A percentile compares a stretch with the other conserved stretches of the same genome.
These are phyloP conservation scores for Mirza zaza DNA, from an alignment of 2,113 vertebrate species.

Conservation along the genomic window DNA sequence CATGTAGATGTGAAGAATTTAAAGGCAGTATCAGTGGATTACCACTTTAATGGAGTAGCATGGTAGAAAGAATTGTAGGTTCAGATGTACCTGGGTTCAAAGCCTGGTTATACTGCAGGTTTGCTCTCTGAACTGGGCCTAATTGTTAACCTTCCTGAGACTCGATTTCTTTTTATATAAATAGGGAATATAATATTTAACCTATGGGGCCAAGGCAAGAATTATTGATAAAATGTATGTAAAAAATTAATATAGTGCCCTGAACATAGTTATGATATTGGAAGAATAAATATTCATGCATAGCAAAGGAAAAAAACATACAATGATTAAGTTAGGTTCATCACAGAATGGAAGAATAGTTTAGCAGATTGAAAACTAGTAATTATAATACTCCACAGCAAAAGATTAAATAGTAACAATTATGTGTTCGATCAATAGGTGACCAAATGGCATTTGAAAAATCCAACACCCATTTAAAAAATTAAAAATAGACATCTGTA, in stretches of 20 bases:
- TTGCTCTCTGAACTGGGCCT: neutral
- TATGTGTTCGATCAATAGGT: neutral
- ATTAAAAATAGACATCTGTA: neutral
- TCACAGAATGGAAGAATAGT: neutral
- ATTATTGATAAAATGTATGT: neutral
- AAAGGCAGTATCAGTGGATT: neutral
- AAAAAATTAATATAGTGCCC: neutral
- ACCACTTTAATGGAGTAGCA: neutral
- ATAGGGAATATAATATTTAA: neutral
- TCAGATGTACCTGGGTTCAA: neutral
- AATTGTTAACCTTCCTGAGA: neutral
- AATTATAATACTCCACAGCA: slow-evolving; percentile 13
- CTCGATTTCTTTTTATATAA: neutral
- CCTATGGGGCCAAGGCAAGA: neutral
- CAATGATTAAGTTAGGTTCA: neutral
- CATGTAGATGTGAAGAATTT: neutral
- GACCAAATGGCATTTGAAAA: neutral
- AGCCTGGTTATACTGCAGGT: neutral
- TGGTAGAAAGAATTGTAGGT: neutral
- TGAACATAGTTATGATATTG: neutral
- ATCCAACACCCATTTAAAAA: neutral
- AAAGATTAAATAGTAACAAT: neutral
- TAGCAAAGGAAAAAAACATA: neutral
- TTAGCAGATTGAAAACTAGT: neutral
- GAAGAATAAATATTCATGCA: neutral